Evolutionary conservation across 1,140 invertebrate species (phyloP), one percentile per base, ranked within the genome.

Genomic region (Orussus abietinus): DNA sequence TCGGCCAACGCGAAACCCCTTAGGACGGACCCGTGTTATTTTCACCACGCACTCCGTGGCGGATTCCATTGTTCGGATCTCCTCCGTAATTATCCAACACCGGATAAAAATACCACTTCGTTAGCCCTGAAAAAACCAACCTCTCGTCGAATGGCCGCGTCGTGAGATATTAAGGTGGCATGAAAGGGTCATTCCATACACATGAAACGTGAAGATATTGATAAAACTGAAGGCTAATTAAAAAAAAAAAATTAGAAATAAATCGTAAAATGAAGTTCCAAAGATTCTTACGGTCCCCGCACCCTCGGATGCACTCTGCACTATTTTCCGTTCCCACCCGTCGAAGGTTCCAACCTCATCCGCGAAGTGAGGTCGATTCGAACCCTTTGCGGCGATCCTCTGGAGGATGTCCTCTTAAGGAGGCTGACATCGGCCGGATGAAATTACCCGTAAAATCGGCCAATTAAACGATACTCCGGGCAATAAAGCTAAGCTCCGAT

Each of bases 401-500:
- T 12, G 10, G 12, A 28, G 10, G 25, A 28, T 28, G 2, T 28
- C n/a, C n/a, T n/a, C n/a, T n/a, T n/a, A n/a, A n/a, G n/a, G n/a
- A 28, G 25, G 12, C 10, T n/a, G 3, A 12, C 25, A n/a, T 3
- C 3, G 6, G 28, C n/a, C 17, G 15, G 26, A 35, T 44, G 53
- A 59, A 60, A 57, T 60, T 55, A 60, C 47, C 54, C 57, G 46
- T 59, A 35, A 57, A 59, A 60, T 60, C 56, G 51, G 48, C 49
- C 56, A 56, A 60, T 59, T 57, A 58, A 56, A 53, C 34, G 30
- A 51, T 49, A 42, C 48, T 47, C 33, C 38, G 36, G 47, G 42
- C 38, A 17, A 47, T 43, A 28, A 56, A 19, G 6, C 43, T 34
- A 31, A 28, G 22, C 30, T 38, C 47, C 37, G 39, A 43, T 38